Base-by-base conservation (phyloP, 1,140 invertebrate species). In the Globodera ellingtonae region DNA sequence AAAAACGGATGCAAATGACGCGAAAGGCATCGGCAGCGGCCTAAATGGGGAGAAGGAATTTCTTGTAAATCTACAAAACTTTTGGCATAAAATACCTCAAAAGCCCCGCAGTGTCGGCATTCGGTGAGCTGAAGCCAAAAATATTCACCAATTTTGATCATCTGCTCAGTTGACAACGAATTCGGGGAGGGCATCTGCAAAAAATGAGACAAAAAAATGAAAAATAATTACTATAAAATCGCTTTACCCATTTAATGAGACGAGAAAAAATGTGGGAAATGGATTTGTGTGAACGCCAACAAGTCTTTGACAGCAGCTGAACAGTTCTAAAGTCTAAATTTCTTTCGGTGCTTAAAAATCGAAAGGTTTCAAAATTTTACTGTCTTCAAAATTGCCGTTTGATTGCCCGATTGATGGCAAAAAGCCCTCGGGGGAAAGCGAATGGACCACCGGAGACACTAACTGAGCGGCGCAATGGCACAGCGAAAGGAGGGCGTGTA, bases 81-180 rank as follows among this genome's bases (percentile, higher is more conserved):
- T 10, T 9, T 67, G 8, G 10, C 7, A 52, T 52, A 52, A 52
- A 6, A 18, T 70, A 70, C 75, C 78, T 86, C 86, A 73, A 87
- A 87, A 35, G 86, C 86, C 15, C 86, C 86, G 66, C 81, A 75
- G 79, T 87, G 86, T 10, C 81, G 79, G 75, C 86, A 87, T 56
- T 86, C 84, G 4, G 86, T 87, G 62, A 87, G 72, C 59, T 87
- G 83, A 21, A 83, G 73, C 86, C 85, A 87, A 73, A 82, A 86
- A 72, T 87, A 88, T n/a, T 75, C 47, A 0, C 78, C 82, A 18
- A 88, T 85, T n/a, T 47, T 56, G 4, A 75, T 62, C 18, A 87
- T 50, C 21, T 81, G n/a, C 2, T 21, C 59, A 13, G 50, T 59
- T 3, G 69, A 47, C 6, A 86, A 4, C 15, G 82, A 50, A n/a